These are phyloP conservation scores for Portevinia maculata DNA, from an alignment of 2,888 invertebrate species.

Conservation along the genomic window DNA sequence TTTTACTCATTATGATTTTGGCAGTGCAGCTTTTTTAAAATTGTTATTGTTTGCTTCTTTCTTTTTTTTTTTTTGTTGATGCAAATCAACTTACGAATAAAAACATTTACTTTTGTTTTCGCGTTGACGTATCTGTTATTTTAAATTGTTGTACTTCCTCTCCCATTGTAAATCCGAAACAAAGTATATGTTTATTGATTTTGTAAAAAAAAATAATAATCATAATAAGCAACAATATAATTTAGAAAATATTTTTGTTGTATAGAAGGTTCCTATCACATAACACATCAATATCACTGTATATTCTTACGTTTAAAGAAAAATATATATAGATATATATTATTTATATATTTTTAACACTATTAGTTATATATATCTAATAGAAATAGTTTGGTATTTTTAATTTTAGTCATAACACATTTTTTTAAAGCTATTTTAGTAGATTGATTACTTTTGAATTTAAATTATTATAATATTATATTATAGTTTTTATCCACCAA, in stretches of 20 bases:
- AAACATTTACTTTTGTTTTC: slow-evolving; percentile 15
- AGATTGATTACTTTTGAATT: slow-evolving; percentile 63
- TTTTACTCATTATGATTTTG: slow-evolving; percentile 65
- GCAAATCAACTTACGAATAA: slow-evolving; percentile 25
- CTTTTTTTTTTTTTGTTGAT: slow-evolving; percentile 18
- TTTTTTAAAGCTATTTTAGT: slow-evolving; percentile 70
- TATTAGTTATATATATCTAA: too few species aligned
- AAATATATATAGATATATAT: slow-evolving; percentile 75
- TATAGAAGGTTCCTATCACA: slow-evolving; percentile 75
- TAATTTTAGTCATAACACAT: slow-evolving; percentile 68
- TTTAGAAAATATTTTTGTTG: slow-evolving; percentile 73
- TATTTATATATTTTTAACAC: slow-evolving; percentile 80
- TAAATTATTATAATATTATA: slow-evolving; percentile 26
- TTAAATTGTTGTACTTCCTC: slow-evolving; percentile 9
- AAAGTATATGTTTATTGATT: slow-evolving; percentile 47
- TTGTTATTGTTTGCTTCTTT: slow-evolving; percentile 34
- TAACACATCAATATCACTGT: slow-evolving; percentile 77
- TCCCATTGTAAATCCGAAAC: slow-evolving; percentile 38
- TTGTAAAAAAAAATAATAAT: slow-evolving; percentile 62
- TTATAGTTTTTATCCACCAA: slow-evolving; percentile 45
- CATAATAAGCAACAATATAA: slow-evolving; percentile 70
- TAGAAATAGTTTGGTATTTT: slow-evolving; percentile 60
- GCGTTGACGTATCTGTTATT: slow-evolving; percentile 9
- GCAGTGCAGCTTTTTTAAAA: slow-evolving; percentile 56
- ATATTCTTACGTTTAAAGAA: slow-evolving; percentile 54